Percentiles rank a stretch among this genome's conserved stretches.
phyloP scores from a whole-genome alignment of 2,113 vertebrate genomes.

The Hippoglossus stenolepis region DNA sequence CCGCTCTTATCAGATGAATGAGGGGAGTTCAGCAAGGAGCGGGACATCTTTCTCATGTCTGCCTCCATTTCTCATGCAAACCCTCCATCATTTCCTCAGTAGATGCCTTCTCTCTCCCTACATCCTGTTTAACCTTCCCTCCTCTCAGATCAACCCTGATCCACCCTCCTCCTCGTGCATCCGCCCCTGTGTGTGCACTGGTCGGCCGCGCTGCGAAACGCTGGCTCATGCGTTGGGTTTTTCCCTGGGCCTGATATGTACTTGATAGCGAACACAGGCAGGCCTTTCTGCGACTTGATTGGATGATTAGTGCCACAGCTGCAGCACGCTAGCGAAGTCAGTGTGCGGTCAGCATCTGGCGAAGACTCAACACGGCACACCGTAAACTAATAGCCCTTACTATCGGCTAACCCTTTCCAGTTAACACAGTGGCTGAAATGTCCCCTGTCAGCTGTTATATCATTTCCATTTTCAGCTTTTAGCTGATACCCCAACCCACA shows the following conservation, averaged over 20 bases:
- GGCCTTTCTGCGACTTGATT: conserved; percentile 68
- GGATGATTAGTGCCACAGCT: conserved; percentile 55
- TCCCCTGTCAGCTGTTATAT: conserved; percentile 4
- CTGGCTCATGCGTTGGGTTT: conserved; percentile 39
- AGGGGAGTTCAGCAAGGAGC: conserved; percentile 60
- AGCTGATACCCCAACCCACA: conserved; percentile 32
- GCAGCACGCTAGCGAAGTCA: conserved; percentile 51
- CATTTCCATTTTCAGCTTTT: conserved; percentile 39
- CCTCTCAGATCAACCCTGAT: conserved; percentile 29
- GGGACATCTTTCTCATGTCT: conserved; percentile 60
- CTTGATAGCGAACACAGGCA: conserved; percentile 52
- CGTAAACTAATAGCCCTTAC: conserved; percentile 55
- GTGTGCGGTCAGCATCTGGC: conserved; percentile 70
- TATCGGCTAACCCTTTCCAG: conserved; percentile 55
- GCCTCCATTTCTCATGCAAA: conserved; percentile 48
- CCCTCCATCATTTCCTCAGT: conserved; percentile 54
- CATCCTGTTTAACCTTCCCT: conserved; percentile 50
- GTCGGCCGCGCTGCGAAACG: conserved; percentile 25
- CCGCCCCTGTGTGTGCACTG: conserved; percentile 27
- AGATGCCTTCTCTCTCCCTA: conserved; percentile 31
- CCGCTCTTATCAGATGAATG: conserved; percentile 74
- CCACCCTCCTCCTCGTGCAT: conserved; percentile 30
- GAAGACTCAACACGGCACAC: conserved; percentile 43
- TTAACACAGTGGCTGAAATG: conserved; percentile 48
- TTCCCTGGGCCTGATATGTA: conserved; percentile 58